phyloP scores from a whole-genome alignment of 2,888 invertebrate species.

The Cistogaster globosa region DNA sequence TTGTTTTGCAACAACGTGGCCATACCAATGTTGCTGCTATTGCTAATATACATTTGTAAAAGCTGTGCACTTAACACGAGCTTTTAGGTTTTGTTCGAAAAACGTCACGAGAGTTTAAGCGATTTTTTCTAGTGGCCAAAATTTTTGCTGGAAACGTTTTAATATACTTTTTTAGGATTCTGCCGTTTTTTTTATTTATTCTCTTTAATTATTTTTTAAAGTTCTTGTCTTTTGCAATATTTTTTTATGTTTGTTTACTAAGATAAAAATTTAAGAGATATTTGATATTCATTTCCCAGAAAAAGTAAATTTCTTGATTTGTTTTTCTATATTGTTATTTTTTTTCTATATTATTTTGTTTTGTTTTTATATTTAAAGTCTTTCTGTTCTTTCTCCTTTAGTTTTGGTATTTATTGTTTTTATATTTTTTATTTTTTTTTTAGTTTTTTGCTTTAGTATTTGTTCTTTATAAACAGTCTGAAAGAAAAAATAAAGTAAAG shows the following conservation, averaged over 20 bases:
- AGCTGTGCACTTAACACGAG: conserved; percentile 23
- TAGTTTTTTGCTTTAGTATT: conserved; percentile 56
- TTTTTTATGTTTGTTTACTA: conserved; percentile 7
- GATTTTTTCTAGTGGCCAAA: not conserved
- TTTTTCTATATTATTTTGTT: conserved; percentile 34
- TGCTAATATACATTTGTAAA: conserved; percentile 77
- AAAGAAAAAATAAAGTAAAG: conserved; percentile 14
- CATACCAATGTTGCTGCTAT: conserved; percentile 84
- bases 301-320: conserved; percentile 36
- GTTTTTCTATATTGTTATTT: conserved; percentile 18
- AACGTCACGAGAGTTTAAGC: not conserved
- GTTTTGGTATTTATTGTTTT: conserved; percentile 44
- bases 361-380: conserved; percentile 52
- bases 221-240: conserved; percentile 4
- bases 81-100: conserved; percentile 10
- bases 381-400: conserved; percentile 68
- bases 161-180: not conserved
- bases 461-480: conserved; percentile 66
- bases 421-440: conserved; percentile 28
- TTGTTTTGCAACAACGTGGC: conserved; percentile 91
- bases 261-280: conserved; percentile 11
- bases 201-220: not conserved
- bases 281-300: conserved; percentile 45
- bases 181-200: conserved; percentile 11
- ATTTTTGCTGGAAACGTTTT: no score